Percentiles rank a stretch among this genome's conserved stretches.
Conservation (phyloP, 2,113 vertebrate species). For the Crotalus helleri region DNA sequence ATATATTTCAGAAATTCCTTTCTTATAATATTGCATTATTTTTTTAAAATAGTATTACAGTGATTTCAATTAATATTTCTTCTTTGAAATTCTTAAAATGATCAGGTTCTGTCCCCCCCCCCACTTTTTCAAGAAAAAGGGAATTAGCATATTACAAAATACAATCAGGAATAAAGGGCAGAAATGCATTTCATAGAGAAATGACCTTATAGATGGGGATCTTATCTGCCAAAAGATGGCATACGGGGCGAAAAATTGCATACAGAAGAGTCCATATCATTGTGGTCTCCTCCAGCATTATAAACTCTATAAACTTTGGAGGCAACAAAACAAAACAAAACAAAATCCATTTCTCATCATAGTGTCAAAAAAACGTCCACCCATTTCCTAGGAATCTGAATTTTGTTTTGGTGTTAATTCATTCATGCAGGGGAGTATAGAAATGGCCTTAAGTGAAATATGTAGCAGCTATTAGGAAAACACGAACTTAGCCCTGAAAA, state of each 20-base stretch:
- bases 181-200: background rate
- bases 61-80: background rate
- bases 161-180: background rate
- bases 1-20: slow-evolving; percentile 30
- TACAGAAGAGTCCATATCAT: background rate
- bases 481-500: background rate
- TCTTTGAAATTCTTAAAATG: background rate
- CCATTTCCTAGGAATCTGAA: background rate
- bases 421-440: background rate
- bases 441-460: background rate
- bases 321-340: background rate
- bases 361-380: background rate
- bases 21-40: background rate
- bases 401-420: background rate
- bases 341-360: background rate
- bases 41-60: slow-evolving; percentile 20
- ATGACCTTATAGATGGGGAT: background rate
- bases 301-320: background rate
- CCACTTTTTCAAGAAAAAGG: background rate
- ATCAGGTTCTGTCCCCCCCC: background rate
- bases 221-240: background rate
- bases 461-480: background rate
- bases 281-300: background rate
- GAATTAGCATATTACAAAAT: background rate
- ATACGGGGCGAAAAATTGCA: background rate